Conservation (phyloP, 2,888 invertebrate genomes). For the Harpalus rufipes region DNA sequence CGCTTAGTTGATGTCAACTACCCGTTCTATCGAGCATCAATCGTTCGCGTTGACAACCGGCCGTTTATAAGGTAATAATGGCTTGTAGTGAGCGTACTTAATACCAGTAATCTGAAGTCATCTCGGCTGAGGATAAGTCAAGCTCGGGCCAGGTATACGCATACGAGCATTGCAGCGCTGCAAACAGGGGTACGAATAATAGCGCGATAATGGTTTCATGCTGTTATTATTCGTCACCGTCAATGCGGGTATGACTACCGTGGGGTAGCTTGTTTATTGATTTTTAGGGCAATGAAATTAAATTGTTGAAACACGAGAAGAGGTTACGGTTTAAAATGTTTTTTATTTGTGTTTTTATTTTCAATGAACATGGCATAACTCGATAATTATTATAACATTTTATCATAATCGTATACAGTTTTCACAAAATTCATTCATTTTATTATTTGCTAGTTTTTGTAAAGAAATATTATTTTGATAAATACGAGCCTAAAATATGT, state of each 20-base stretch:
- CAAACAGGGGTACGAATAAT: constrained; percentile 14
- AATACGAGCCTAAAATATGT: too few relatives aligned
- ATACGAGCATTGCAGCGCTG: background rate
- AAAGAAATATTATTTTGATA: too few relatives aligned
- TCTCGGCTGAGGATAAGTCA: constrained; percentile 60
- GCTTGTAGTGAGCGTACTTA: constrained; percentile 65
- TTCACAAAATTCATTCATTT: too few relatives aligned
- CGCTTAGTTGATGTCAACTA: constrained; percentile 55
- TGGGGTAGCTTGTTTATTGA: background rate
- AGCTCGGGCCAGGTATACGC: constrained; percentile 42
- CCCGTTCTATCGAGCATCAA: constrained; percentile 59
- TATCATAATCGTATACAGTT: too few relatives aligned
- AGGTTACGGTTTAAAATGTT: background rate
- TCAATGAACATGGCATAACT: too few relatives aligned
- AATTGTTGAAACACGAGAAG: background rate
- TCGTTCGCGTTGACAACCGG: constrained; percentile 62
- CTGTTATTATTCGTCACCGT: constrained; percentile 38
- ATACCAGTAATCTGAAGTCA: constrained; percentile 66
- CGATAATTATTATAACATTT: too few relatives aligned
- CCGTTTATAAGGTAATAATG: constrained; percentile 65
- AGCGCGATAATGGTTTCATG: constrained; percentile 47
- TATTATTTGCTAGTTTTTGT: too few relatives aligned
- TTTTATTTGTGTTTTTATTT: too few relatives aligned
- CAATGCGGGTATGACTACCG: constrained; percentile 5
- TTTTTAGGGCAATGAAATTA: background rate